Percentiles rank a stretch among this genome's conserved stretches.
Conservation (phyloP, 2,888 invertebrate species). For the Adelognathus sp. region DNA sequence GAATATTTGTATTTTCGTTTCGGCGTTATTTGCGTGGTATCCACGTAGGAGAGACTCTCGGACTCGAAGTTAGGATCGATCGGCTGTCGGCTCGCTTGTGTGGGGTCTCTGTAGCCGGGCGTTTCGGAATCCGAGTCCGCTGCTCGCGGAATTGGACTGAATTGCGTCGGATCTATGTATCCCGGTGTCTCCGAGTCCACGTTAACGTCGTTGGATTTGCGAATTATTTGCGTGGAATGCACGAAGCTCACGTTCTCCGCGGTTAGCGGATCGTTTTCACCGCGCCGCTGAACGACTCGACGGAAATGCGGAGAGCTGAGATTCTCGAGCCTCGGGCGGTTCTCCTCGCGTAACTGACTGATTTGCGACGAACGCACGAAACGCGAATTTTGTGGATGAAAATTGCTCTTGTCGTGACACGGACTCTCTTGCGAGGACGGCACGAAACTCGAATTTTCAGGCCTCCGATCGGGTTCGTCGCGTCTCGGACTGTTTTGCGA, state of each 20-base stretch:
- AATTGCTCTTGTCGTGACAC: too few species aligned
- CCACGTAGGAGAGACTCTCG: background rate
- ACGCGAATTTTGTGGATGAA: conserved; percentile 10
- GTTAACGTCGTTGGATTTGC: background rate
- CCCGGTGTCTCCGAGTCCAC: background rate
- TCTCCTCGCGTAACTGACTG: background rate
- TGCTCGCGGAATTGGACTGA: background rate
- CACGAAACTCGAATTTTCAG: background rate
- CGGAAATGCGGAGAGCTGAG: too few species aligned
- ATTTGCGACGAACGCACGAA: background rate
- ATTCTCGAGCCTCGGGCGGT: too few species aligned
- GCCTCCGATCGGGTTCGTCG: background rate
- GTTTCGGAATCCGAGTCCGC: background rate
- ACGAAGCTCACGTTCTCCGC: background rate
- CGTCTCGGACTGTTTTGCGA: background rate
- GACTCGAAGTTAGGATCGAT: background rate
- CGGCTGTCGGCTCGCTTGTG: background rate
- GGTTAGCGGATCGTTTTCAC: background rate
- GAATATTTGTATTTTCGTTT: background rate
- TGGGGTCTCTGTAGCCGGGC: conserved; percentile 14
- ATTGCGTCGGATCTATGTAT: conserved; percentile 6
- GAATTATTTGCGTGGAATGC: background rate
- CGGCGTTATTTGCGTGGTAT: background rate
- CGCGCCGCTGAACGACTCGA: background rate
- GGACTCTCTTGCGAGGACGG: too few species aligned